Evolutionary conservation across 37 sponge, comb jelly and placozoan species (phyloP).

Genomic region (Amphimedon queenslandica): DNA sequence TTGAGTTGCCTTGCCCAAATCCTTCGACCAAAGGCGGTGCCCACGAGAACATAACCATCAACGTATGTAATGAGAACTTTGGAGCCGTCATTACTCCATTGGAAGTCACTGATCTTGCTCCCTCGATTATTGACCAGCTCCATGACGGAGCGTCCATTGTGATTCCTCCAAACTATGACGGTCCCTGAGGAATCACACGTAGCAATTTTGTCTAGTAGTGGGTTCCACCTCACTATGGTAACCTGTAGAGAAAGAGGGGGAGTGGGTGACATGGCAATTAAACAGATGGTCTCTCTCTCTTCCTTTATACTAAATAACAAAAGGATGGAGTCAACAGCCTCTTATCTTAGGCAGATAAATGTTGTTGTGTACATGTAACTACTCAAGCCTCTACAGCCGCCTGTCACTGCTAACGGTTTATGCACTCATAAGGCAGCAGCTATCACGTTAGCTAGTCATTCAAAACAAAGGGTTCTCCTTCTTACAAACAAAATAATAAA

Average conservation of each 20-base stretch:
- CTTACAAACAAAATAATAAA: no score
- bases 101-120: constrained; percentile 78
- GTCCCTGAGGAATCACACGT: constrained; percentile 87
- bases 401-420: no score
- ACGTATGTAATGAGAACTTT: constrained; percentile 83
- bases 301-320: not conserved
- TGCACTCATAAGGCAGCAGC: no score
- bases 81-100: constrained; percentile 88
- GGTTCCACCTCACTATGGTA: constrained; percentile 87
- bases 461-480: no score
- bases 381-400: no score
- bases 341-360: no score
- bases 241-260: constrained; percentile 30
- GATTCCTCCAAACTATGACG: constrained; percentile 85
- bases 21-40: constrained; percentile 81
- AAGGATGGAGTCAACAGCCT: no score
- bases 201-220: constrained; percentile 80
- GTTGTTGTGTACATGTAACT: no score
- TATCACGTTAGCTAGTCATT: no score
- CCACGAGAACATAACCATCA: constrained; percentile 89
- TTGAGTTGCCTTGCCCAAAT: constrained; percentile 87
- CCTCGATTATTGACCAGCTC: constrained; percentile 91
- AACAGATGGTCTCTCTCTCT: not conserved
- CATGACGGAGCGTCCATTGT: constrained; percentile 89
- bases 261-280: not conserved